A percentile compares a stretch with the other conserved stretches of the same genome.
Conservation (phyloP, 2,113 vertebrate genomes). For the Myotis brandtii region DNA sequence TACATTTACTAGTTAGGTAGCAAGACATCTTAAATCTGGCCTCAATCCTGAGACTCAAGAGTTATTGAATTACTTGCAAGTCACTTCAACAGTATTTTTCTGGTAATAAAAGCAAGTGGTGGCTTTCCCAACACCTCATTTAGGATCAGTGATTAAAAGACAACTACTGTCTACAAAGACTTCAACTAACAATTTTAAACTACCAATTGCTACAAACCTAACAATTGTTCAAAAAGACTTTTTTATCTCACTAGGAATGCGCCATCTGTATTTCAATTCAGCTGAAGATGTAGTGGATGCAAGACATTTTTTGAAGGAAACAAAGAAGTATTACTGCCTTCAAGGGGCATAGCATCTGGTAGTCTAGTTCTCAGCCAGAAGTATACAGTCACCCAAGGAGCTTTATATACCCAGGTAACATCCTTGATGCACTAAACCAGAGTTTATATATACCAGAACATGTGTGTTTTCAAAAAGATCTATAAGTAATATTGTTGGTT, state of each 20-base stretch:
- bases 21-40: not conserved
- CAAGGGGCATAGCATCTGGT: not conserved
- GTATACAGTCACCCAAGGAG: not conserved
- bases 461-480: constrained; percentile 6
- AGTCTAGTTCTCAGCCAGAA: not conserved
- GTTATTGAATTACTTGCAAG: not conserved
- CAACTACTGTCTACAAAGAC: not conserved
- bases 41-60: not conserved
- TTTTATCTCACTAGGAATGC: not conserved
- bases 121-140: not conserved
- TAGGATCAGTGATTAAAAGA: not conserved
- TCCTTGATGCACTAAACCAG: not conserved
- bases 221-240: not conserved
- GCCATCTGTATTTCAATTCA: constrained; percentile 23
- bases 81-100: not conserved
- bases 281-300: not conserved
- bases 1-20: not conserved
- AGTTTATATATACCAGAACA: not conserved
- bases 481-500: not conserved
- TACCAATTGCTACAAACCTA: not conserved
- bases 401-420: not conserved
- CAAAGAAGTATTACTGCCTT: not conserved
- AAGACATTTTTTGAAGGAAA: constrained; percentile 46
- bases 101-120: constrained; percentile 3
- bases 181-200: not conserved